Conservation (phyloP, 2,797 vertebrate genomes). For the Scomberomorus guttatus region DNA sequence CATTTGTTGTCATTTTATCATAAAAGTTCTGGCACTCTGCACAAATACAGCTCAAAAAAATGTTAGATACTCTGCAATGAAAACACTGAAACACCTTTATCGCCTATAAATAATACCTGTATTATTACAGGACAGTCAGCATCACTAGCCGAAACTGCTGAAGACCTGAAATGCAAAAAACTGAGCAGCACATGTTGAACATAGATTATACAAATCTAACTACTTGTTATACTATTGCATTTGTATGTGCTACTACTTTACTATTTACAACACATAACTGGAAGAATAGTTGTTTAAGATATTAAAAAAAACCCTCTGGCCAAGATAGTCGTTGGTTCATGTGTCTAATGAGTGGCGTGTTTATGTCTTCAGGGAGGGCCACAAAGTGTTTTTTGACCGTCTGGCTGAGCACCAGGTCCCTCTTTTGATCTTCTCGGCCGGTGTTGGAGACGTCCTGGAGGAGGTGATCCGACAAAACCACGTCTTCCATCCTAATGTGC, state of each 20-base stretch:
- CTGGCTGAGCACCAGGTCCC: constrained; percentile 85
- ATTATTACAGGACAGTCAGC: no score
- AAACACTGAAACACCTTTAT: background rate
- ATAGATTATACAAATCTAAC: no score
- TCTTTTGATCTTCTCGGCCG: constrained; percentile 94
- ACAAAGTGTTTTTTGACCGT: constrained; percentile 86
- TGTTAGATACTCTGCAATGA: background rate
- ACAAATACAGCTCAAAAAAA: background rate
- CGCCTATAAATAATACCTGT: no score
- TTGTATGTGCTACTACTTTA: no score
- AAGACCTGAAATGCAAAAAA: no score
- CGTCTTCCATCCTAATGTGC: constrained; percentile 90
- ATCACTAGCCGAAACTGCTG: no score
- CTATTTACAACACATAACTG: no score
- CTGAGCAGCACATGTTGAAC: no score
- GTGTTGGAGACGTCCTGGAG: constrained; percentile 91
- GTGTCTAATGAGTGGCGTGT: background rate
- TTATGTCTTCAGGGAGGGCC: constrained; percentile 86
- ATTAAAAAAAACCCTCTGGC: background rate
- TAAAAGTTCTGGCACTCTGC: no score
- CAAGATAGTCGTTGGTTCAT: background rate
- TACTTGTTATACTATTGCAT: no score
- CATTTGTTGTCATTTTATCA: background rate
- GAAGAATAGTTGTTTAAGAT: no score
- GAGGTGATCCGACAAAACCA: constrained; percentile 91